Percentiles rank a stretch among this genome's conserved stretches.
Evolutionary conservation across 2,888 invertebrate genomes (phyloP).

Genomic region (Petrolisthes cinctipes): DNA sequence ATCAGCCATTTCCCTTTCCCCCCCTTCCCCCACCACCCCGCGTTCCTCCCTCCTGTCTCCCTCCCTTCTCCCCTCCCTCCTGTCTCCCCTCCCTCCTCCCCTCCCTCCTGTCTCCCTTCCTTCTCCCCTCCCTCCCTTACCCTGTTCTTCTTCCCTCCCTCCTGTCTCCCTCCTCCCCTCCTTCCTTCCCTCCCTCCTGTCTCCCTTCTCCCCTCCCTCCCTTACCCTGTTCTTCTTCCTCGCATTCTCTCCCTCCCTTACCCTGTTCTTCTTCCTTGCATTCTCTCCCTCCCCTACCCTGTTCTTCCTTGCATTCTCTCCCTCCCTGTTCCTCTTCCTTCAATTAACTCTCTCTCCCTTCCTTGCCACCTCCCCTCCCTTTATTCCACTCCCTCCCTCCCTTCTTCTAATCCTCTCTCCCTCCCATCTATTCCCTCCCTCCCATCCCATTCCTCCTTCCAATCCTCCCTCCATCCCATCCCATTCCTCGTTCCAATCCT

Average conservation of each 20-base stretch:
- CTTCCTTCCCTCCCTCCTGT: neutral
- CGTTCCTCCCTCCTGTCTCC: too few species aligned
- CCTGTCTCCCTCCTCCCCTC: neutral
- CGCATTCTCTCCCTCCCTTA: neutral
- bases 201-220: neutral
- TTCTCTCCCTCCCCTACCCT: neutral
- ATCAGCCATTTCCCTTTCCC: neutral
- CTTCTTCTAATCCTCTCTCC: slow-evolving; percentile 8
- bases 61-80: neutral
- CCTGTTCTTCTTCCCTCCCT: neutral
- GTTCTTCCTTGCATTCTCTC: slow-evolving; percentile 16
- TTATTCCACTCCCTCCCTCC: neutral
- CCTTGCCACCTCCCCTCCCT: neutral
- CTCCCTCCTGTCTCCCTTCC: neutral
- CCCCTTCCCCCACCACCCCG: neutral
- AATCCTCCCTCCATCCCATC: neutral
- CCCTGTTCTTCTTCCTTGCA: neutral
- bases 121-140: neutral
- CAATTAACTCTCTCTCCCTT: neutral
- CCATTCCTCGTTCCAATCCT: neutral
- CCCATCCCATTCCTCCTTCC: neutral
- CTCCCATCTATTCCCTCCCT: neutral
- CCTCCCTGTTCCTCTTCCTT: slow-evolving; percentile 7
- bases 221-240: neutral
- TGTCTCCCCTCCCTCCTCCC: neutral